Conservation (phyloP, 2,888 invertebrate species). For the Megaustenia siamemsis region DNA sequence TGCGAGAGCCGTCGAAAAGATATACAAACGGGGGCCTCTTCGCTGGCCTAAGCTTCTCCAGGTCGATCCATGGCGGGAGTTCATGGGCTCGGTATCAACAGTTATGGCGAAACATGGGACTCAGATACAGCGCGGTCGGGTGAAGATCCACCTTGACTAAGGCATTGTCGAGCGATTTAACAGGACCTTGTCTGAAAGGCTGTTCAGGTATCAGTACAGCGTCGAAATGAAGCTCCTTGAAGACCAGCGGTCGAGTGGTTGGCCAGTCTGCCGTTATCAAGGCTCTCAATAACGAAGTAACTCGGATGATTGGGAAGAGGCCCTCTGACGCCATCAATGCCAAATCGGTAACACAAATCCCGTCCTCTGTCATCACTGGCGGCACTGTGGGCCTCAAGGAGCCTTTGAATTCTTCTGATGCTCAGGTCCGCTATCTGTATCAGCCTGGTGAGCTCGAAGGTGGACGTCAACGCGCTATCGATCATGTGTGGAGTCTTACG, state of each 20-base stretch:
- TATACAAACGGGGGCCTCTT: not conserved
- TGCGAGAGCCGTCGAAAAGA: not conserved
- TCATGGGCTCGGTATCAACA: not conserved
- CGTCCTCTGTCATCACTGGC: not conserved
- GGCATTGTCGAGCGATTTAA: no score
- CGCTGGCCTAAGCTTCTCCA: not conserved
- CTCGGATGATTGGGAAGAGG: not conserved
- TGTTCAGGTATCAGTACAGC: not conserved
- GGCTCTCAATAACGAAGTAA: not conserved
- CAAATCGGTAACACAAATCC: not conserved
- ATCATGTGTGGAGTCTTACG: conserved; percentile 3
- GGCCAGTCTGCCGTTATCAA: no score
- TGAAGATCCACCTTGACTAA: not conserved
- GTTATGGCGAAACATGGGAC: not conserved
- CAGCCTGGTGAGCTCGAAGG: not conserved
- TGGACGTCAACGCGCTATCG: not conserved
- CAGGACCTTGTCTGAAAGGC: not conserved
- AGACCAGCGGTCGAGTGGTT: not conserved
- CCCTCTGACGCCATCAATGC: not conserved
- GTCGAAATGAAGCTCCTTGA: not conserved
- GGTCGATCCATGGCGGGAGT: no score
- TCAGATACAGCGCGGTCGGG: not conserved
- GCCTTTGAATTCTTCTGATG: not conserved
- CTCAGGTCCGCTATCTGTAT: not conserved
- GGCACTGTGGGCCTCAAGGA: not conserved